Evolutionary conservation across 2,888 invertebrate genomes (phyloP).

Genomic region (Ctenicera cuprea): DNA sequence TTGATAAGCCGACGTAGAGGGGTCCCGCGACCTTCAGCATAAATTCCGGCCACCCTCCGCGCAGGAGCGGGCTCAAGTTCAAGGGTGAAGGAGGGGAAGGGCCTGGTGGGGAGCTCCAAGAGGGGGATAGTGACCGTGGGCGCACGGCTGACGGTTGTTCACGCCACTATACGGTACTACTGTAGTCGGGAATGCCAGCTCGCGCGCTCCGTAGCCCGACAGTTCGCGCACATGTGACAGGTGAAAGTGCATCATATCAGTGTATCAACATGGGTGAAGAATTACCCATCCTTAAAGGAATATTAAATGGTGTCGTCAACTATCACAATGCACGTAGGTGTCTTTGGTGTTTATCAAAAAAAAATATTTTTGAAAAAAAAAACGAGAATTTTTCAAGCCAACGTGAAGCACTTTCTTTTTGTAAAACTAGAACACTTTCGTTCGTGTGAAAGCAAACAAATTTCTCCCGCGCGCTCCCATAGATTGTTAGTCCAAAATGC

Average conservation of each 20-base stretch:
- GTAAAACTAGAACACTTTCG: slow-evolving; percentile 70
- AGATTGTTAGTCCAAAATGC: slow-evolving; percentile 43
- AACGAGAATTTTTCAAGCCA: neutral
- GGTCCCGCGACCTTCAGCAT: slow-evolving; percentile 54
- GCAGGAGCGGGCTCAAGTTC: slow-evolving; percentile 70
- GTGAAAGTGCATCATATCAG: slow-evolving; percentile 64
- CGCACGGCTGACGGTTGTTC: slow-evolving; percentile 71
- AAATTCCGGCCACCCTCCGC: slow-evolving; percentile 50
- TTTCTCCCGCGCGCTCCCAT: slow-evolving; percentile 60
- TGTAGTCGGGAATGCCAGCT: slow-evolving; percentile 71
- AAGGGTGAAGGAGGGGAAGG: slow-evolving; percentile 72
- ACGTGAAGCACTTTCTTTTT: slow-evolving; percentile 63
- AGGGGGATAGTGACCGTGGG: slow-evolving; percentile 75
- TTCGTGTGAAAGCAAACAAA: slow-evolving; percentile 68
- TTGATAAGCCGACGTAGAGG: slow-evolving; percentile 22
- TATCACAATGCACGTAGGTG: slow-evolving; percentile 96
- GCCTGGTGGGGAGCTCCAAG: slow-evolving; percentile 74
- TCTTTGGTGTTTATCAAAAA: slow-evolving; percentile 47
- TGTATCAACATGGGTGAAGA: slow-evolving; percentile 88
- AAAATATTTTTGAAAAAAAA: slow-evolving; percentile 2
- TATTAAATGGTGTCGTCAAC: slow-evolving; percentile 92
- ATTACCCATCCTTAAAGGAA: slow-evolving; percentile 92
- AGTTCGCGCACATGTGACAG: slow-evolving; percentile 66
- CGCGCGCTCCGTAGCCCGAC: slow-evolving; percentile 70
- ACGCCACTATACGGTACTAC: slow-evolving; percentile 73